Percentiles rank a stretch among this genome's conserved stretches.
Conservation (phyloP, 1,140 invertebrate species). For the Drosophila littoralis region DNA sequence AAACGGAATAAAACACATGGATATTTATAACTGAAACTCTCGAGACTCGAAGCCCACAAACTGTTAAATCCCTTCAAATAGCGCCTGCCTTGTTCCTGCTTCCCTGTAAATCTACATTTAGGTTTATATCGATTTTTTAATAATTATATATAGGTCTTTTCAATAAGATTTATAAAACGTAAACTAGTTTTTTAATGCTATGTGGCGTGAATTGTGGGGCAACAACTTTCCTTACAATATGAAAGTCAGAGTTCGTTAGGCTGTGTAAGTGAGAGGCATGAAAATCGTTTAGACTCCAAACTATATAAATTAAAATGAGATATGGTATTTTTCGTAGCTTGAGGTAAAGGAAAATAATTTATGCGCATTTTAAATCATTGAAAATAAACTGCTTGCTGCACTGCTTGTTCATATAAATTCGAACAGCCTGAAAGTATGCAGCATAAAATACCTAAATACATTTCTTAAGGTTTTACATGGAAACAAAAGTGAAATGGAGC, state of each 20-base stretch:
- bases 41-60: constrained; percentile 31
- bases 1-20: constrained; percentile 44
- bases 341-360: constrained; percentile 7
- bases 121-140: constrained; percentile 48
- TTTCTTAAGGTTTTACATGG: not conserved
- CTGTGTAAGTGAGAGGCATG: not conserved
- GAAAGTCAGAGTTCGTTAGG: not conserved
- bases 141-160: constrained; percentile 47
- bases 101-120: constrained; percentile 28
- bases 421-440: constrained; percentile 12
- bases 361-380: constrained; percentile 14
- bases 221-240: not conserved
- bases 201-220: not conserved
- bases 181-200: constrained; percentile 8
- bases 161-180: constrained; percentile 44
- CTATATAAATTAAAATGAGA: not conserved
- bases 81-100: constrained; percentile 10
- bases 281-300: not conserved
- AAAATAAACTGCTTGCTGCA: constrained; percentile 8
- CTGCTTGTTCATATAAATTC: not conserved
- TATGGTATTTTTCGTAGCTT: not conserved
- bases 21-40: constrained; percentile 60
- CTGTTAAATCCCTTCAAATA: constrained; percentile 41
- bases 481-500: not conserved
- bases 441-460: not conserved